phyloP scores from a whole-genome alignment of 2,113 vertebrate species.

The Tor tambroides region DNA sequence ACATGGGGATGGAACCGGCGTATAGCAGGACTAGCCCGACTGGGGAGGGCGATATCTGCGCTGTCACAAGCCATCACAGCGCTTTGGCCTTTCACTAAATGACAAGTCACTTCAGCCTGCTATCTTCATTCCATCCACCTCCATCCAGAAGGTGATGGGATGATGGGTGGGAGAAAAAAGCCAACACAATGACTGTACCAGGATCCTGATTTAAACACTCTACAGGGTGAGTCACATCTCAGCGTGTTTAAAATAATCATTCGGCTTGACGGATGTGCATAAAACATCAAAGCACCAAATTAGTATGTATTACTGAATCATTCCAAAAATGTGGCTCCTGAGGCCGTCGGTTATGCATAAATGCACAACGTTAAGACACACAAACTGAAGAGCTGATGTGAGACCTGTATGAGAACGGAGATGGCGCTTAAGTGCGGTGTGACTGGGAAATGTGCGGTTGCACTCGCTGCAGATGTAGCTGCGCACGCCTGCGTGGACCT shows the following conservation, averaged over 20 bases:
- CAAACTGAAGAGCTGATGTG: background rate
- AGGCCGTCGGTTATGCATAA: background rate
- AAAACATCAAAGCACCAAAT: conserved; percentile 37
- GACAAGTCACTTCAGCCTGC: conserved; percentile 56
- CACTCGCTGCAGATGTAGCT: conserved; percentile 99
- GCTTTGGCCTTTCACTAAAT: conserved; percentile 55
- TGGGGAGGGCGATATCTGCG: conserved; percentile 32
- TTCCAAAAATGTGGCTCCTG: conserved; percentile 17
- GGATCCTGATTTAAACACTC: conserved; percentile 25
- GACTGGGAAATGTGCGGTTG: conserved; percentile 98
- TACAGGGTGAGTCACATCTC: conserved; percentile 6
- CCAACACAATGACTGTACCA: conserved; percentile 20
- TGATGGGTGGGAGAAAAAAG: conserved; percentile 22
- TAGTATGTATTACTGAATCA: background rate
- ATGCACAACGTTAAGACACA: background rate
- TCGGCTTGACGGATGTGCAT: conserved; percentile 7
- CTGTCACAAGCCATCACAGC: conserved; percentile 58
- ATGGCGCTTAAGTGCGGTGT: conserved; percentile 97
- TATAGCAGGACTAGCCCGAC: background rate
- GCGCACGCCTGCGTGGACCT: conserved; percentile 95
- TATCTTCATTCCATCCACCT: conserved; percentile 41
- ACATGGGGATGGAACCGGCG: conserved; percentile 10
- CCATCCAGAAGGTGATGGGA: conserved; percentile 25
- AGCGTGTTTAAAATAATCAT: background rate
- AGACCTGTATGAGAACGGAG: conserved; percentile 97